A percentile compares a stretch with the other conserved stretches of the same genome.
phyloP scores from a whole-genome alignment of 2,797 vertebrate genomes.

The Micrastur ruficollis region DNA sequence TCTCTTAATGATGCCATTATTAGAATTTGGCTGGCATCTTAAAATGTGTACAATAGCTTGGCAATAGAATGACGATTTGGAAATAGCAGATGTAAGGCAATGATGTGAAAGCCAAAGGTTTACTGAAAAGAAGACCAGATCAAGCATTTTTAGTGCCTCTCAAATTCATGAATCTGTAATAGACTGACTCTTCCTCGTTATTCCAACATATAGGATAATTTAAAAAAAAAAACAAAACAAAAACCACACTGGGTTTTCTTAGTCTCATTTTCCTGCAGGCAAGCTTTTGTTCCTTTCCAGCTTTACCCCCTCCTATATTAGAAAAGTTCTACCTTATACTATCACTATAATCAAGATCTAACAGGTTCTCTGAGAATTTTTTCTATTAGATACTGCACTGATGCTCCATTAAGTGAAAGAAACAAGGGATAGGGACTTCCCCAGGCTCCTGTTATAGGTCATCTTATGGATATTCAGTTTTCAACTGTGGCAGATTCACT shows the following conservation, averaged over 20 bases:
- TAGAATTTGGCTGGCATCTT: constrained; percentile 74
- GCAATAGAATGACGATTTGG: constrained; percentile 65
- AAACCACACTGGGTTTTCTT: neutral
- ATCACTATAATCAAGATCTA: neutral
- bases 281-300: neutral
- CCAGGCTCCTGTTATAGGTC: neutral
- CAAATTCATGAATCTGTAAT: neutral
- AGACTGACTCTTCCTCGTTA: neutral
- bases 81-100: constrained; percentile 71
- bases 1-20: constrained; percentile 74
- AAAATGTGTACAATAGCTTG: constrained; percentile 73
- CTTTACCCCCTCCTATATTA: neutral
- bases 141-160: constrained; percentile 30
- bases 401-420: neutral
- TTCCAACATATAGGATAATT: neutral
- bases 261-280: neutral
- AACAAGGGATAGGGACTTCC: neutral
- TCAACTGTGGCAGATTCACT: neutral
- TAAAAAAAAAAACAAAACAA: neutral
- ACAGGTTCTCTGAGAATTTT: neutral
- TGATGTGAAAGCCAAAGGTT: constrained; percentile 60
- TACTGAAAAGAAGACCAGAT: constrained; percentile 65
- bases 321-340: neutral
- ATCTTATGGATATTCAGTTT: neutral
- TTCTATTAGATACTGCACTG: neutral